phyloP scores from a whole-genome alignment of 1,140 invertebrate species.

The Charaxes varanes region DNA sequence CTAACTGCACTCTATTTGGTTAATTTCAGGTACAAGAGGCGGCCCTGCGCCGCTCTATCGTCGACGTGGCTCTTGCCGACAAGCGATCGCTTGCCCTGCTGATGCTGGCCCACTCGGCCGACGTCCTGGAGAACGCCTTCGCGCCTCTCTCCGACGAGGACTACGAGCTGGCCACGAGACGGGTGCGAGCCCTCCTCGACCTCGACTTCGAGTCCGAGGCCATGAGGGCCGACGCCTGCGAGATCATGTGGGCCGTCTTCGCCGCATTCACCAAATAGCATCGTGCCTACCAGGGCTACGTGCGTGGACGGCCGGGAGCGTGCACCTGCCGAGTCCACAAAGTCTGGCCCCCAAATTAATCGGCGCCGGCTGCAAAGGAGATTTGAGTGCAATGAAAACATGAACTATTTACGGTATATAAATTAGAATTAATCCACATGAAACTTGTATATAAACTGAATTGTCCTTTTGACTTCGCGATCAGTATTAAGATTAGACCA shows the following conservation, averaged over 20 bases:
- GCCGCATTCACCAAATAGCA: constrained; percentile 97
- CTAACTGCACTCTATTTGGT: too few relatives aligned
- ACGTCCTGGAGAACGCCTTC: constrained; percentile 99
- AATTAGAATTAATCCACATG: constrained; percentile 7
- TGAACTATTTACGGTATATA: constrained; percentile 1
- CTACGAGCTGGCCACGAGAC: constrained; percentile 98
- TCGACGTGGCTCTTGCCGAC: constrained; percentile 98
- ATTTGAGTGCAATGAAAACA: constrained; percentile 7
- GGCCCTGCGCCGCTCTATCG: constrained; percentile 96
- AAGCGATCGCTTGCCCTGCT: constrained; percentile 93
- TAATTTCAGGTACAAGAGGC: constrained; percentile 93
- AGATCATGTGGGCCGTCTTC: constrained; percentile 99
- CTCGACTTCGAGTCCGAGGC: constrained; percentile 97
- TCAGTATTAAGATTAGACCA: constrained; percentile 18
- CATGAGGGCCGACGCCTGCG: constrained; percentile 89
- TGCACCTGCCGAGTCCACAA: too few relatives aligned
- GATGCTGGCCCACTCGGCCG: constrained; percentile 96
- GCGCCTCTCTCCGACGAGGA: constrained; percentile 98
- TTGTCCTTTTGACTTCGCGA: constrained; percentile 12
- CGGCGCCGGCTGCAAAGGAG: too few relatives aligned
- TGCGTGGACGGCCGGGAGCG: too few relatives aligned
- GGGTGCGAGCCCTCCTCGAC: constrained; percentile 95
- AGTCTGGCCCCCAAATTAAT: constrained; percentile 14
- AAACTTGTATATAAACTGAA: constrained; percentile 12
- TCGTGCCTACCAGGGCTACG: constrained; percentile 8